Conservation (phyloP, 2,113 vertebrate species). For the Astur gentilis region DNA sequence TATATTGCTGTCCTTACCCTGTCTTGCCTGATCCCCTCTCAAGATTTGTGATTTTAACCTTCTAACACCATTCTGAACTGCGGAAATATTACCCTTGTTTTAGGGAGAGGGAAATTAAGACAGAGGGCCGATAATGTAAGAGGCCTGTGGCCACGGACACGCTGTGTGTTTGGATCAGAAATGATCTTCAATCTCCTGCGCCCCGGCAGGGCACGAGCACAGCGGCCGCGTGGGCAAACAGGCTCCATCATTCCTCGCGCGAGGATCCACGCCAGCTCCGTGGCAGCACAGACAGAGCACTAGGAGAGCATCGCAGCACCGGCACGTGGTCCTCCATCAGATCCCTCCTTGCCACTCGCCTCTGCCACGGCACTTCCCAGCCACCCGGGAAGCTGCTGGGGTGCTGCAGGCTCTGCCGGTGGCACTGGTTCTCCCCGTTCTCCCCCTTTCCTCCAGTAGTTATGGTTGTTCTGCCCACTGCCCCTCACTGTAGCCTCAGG, state of each 20-base stretch:
- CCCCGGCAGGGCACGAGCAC: fast-evolving
- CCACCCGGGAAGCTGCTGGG: background rate
- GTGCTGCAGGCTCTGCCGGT: background rate
- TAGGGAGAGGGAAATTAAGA: background rate
- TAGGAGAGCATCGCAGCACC: fast-evolving
- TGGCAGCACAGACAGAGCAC: background rate
- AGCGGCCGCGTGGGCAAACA: background rate
- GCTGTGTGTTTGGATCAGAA: background rate
- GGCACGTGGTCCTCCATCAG: fast-evolving
- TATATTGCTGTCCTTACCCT: background rate
- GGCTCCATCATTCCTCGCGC: fast-evolving
- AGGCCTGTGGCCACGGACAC: background rate
- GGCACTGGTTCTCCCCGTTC: background rate
- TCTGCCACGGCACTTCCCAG: background rate
- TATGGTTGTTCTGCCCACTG: background rate
- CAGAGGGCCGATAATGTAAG: background rate
- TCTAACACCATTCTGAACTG: background rate
- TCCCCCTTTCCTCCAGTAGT: fast-evolving
- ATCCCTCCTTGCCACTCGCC: background rate
- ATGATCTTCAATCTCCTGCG: background rate
- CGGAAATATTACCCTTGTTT: background rate
- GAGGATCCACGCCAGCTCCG: fast-evolving
- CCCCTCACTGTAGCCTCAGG: background rate
- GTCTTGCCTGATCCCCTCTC: background rate
- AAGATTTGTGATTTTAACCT: constrained; percentile 35